phyloP scores from a whole-genome alignment of 2,113 vertebrate species.

The Sceloporus tristichus region DNA sequence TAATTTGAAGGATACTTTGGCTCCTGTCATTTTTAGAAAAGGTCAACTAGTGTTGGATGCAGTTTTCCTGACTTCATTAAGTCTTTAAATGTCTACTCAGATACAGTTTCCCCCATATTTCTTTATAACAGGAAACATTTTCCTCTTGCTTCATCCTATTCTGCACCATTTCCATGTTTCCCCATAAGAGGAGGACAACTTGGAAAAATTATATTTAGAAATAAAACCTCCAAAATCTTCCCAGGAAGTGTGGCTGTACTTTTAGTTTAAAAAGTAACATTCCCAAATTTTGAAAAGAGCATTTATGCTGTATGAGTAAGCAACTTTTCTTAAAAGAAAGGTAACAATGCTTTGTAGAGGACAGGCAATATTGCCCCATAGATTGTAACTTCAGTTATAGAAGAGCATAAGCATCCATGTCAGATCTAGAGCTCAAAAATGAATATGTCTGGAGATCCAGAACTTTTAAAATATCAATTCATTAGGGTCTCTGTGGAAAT shows the following conservation, averaged over 20 bases:
- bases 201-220: too few relatives aligned
- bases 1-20: slow-evolving; percentile 22
- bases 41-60: slow-evolving; percentile 7
- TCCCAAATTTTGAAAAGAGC: too few relatives aligned
- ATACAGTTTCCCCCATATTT: neutral
- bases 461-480: too few relatives aligned
- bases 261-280: neutral
- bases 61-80: slow-evolving; percentile 20
- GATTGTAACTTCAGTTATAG: neutral
- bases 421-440: too few relatives aligned
- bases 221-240: neutral
- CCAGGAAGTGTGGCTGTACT: neutral
- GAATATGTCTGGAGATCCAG: too few relatives aligned
- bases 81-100: slow-evolving; percentile 12
- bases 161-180: neutral
- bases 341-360: neutral
- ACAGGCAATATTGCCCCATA: neutral
- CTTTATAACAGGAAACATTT: neutral
- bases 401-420: neutral
- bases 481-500: too few relatives aligned
- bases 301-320: too few relatives aligned
- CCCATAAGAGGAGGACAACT: neutral
- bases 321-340: neutral
- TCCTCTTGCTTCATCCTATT: neutral
- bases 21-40: slow-evolving; percentile 22